A percentile compares a stretch with the other conserved stretches of the same genome.
Evolutionary conservation across 1,140 invertebrate genomes (phyloP).

Genomic region (Teleopsis dalmanni): DNA sequence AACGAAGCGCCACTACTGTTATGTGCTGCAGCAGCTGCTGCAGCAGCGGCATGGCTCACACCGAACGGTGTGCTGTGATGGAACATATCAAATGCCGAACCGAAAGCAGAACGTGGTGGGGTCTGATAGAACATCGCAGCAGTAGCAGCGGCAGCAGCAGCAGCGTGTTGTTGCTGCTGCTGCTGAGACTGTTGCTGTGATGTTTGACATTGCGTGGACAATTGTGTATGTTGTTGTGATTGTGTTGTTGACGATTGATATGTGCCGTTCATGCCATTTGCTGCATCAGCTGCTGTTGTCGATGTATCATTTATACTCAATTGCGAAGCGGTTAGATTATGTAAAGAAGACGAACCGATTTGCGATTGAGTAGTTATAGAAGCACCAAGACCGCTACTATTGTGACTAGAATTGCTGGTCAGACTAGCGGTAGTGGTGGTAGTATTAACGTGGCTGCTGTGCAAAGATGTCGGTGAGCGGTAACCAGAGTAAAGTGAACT

Average conservation of each 20-base stretch:
- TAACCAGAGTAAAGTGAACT: slow-evolving; percentile 29
- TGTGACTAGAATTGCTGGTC: slow-evolving; percentile 21
- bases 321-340: slow-evolving; percentile 31
- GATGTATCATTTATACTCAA: slow-evolving; percentile 17
- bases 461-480: background rate
- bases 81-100: slow-evolving; percentile 44
- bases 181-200: slow-evolving; percentile 11
- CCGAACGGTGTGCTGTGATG: slow-evolving; percentile 42
- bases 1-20: slow-evolving; percentile 24
- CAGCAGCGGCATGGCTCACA: slow-evolving; percentile 29
- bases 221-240: slow-evolving; percentile 4
- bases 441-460: slow-evolving; percentile 14
- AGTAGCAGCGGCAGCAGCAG: slow-evolving; percentile 19
- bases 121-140: slow-evolving; percentile 42
- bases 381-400: slow-evolving; percentile 38
- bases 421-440: slow-evolving; percentile 16
- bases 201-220: slow-evolving; percentile 10
- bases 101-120: slow-evolving; percentile 36
- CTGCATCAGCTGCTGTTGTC: background rate
- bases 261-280: slow-evolving; percentile 20
- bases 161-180: slow-evolving; percentile 19
- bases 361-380: slow-evolving; percentile 37
- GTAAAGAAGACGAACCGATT: slow-evolving; percentile 29
- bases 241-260: slow-evolving; percentile 28
- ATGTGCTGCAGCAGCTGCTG: slow-evolving; percentile 19